Conservation (phyloP, 2,888 invertebrate genomes). For the Campoplex nolae region DNA sequence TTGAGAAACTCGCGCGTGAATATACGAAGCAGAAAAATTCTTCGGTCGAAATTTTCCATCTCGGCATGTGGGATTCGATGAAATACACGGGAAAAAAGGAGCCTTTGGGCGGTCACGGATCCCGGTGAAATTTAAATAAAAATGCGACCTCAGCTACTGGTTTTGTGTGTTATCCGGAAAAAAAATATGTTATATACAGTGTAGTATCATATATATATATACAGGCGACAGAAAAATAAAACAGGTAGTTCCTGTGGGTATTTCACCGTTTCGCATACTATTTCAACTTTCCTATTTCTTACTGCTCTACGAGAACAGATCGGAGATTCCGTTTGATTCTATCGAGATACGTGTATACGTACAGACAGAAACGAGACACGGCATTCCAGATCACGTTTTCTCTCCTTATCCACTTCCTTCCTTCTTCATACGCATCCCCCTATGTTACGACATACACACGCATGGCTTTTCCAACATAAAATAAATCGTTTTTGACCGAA, state of each 20-base stretch:
- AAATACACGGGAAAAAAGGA: neutral
- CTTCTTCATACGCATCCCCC: slow-evolving; percentile 10
- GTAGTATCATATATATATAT: neutral
- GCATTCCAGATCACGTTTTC: slow-evolving; percentile 56
- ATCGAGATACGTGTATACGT: slow-evolving; percentile 48
- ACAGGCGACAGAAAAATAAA: slow-evolving; percentile 29
- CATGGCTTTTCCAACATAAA: neutral
- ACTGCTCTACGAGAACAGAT: slow-evolving; percentile 31
- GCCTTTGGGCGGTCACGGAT: slow-evolving; percentile 40
- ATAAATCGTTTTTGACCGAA: neutral
- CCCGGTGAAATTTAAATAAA: slow-evolving; percentile 56
- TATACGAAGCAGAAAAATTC: neutral
- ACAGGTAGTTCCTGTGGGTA: slow-evolving; percentile 31
- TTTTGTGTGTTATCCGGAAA: slow-evolving; percentile 1
- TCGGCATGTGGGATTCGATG: neutral
- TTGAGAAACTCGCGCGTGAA: neutral
- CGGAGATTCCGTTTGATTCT: slow-evolving; percentile 49
- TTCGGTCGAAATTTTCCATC: slow-evolving; percentile 10
- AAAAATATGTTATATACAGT: neutral
- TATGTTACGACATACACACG: neutral
- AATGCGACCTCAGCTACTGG: slow-evolving; percentile 48
- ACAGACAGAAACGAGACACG: slow-evolving; percentile 15
- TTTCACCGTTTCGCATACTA: slow-evolving; percentile 36
- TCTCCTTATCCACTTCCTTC: slow-evolving; percentile 34
- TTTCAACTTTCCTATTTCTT: slow-evolving; percentile 21